phyloP scores from a whole-genome alignment of 2,113 vertebrate species.

The Pelodiscus sinensis region DNA sequence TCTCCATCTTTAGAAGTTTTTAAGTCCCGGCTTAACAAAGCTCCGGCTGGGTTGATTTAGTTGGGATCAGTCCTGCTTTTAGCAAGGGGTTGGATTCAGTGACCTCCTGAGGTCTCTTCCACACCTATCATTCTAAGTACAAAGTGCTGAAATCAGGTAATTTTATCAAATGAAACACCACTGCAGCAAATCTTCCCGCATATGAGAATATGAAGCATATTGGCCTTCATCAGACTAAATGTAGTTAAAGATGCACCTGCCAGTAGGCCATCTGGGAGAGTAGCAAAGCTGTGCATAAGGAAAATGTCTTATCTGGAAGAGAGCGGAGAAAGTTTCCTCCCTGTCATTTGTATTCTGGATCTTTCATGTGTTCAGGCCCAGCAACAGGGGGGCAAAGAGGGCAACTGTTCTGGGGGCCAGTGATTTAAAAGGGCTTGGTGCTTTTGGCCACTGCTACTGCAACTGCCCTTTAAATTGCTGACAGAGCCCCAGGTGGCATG shows the following conservation, averaged over 20 bases:
- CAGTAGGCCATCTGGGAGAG: background rate
- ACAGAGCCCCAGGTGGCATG: no score
- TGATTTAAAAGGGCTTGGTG: no score
- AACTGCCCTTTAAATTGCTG: no score
- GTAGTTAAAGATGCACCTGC: background rate
- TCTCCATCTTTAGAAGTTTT: no score
- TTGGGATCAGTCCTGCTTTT: no score
- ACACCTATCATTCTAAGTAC: background rate
- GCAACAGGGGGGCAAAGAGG: no score
- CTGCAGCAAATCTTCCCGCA: fast-evolving
- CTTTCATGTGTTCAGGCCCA: background rate
- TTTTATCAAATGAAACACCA: background rate
- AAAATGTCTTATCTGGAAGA: background rate
- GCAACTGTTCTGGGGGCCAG: no score
- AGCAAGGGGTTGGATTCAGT: no score
- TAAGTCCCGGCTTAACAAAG: no score
- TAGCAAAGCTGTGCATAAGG: background rate
- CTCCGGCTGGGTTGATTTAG: no score
- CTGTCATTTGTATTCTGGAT: background rate
- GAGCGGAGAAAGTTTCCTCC: background rate
- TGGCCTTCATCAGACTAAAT: background rate
- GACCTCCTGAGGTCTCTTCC: no score
- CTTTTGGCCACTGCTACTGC: no score
- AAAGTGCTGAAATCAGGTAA: background rate
- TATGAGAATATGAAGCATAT: background rate